Evolutionary conservation across 2,888 invertebrate species (phyloP).

Genomic region (Mesorhabditis belari): DNA sequence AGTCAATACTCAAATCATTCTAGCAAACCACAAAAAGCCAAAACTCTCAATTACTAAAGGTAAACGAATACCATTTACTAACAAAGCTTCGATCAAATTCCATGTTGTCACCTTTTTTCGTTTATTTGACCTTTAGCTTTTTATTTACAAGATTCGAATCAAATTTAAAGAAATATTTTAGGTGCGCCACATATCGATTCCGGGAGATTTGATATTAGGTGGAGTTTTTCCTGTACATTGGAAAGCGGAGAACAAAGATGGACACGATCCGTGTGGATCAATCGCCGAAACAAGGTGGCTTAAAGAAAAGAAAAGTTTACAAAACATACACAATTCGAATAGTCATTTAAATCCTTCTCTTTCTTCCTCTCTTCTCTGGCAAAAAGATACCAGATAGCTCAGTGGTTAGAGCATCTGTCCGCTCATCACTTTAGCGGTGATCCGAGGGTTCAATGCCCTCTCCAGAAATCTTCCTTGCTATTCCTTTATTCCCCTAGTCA

Average conservation of each 20-base stretch:
- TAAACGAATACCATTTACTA: too few relatives aligned
- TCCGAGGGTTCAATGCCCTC: not conserved
- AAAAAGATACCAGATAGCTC: too few relatives aligned
- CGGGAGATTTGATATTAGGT: slow-evolving; percentile 61
- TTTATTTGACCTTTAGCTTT: slow-evolving; percentile 2
- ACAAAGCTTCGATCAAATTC: too few relatives aligned
- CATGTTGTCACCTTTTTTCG: too few relatives aligned
- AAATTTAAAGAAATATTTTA: slow-evolving; percentile 4
- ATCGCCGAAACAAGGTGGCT: slow-evolving; percentile 49
- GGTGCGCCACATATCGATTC: slow-evolving; percentile 57
- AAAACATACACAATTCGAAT: not conserved
- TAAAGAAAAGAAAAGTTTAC: not conserved
- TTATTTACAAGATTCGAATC: not conserved
- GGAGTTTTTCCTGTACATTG: slow-evolving; percentile 64
- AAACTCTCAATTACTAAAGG: too few relatives aligned
- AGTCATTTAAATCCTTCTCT: not conserved
- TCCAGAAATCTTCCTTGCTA: too few relatives aligned
- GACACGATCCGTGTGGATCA: slow-evolving; percentile 50
- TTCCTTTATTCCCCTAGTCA: too few relatives aligned
- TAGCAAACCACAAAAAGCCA: too few relatives aligned
- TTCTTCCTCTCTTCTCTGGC: too few relatives aligned
- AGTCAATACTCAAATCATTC: too few relatives aligned
- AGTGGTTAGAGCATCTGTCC: slow-evolving; percentile 5
- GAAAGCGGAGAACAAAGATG: slow-evolving; percentile 50
- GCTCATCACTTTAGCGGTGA: slow-evolving; percentile 3